These are phyloP conservation scores for Drosophila cardini DNA, from an alignment of 1,140 invertebrate species.

Conservation along the genomic window DNA sequence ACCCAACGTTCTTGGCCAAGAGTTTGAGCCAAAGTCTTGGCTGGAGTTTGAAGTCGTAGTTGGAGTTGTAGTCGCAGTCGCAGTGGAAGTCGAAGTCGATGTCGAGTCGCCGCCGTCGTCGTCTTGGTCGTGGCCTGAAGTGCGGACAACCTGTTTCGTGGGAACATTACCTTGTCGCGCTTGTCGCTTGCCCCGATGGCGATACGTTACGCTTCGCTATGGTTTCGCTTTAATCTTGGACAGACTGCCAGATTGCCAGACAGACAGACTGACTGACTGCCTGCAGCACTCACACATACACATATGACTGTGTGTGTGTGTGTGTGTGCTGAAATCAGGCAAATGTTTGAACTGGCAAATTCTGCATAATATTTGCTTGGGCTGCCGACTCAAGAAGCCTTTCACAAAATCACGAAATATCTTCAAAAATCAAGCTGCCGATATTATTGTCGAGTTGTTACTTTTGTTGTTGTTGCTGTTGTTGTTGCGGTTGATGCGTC, in stretches of 20 bases:
- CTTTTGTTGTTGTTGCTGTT: constrained; percentile 45
- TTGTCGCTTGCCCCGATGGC: constrained; percentile 79
- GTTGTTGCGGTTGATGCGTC: constrained; percentile 52
- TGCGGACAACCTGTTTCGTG: constrained; percentile 84
- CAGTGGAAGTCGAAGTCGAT: constrained; percentile 26
- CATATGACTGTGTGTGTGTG: constrained; percentile 13
- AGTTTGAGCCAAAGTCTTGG: constrained; percentile 31
- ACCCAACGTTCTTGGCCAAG: constrained; percentile 23
- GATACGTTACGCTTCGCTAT: constrained; percentile 82
- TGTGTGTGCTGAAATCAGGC: constrained; percentile 55
- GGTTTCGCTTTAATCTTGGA: constrained; percentile 79
- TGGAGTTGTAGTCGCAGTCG: constrained; percentile 12
- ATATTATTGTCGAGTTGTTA: constrained; percentile 45
- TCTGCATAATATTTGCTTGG: constrained; percentile 66
- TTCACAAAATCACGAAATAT: constrained; percentile 79
- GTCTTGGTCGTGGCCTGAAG: constrained; percentile 80
- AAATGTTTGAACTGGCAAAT: constrained; percentile 67
- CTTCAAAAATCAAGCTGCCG: constrained; percentile 66
- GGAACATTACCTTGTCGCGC: constrained; percentile 84
- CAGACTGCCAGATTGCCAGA: constrained; percentile 45
- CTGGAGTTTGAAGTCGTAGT: constrained; percentile 18
- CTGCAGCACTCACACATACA: constrained; percentile 22
- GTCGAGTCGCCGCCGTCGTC: constrained; percentile 78
- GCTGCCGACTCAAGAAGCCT: constrained; percentile 69
- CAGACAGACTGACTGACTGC: constrained; percentile 9